Base-by-base conservation (phyloP, 2,888 invertebrate species). In the Lasioglossum marginatum region DNA sequence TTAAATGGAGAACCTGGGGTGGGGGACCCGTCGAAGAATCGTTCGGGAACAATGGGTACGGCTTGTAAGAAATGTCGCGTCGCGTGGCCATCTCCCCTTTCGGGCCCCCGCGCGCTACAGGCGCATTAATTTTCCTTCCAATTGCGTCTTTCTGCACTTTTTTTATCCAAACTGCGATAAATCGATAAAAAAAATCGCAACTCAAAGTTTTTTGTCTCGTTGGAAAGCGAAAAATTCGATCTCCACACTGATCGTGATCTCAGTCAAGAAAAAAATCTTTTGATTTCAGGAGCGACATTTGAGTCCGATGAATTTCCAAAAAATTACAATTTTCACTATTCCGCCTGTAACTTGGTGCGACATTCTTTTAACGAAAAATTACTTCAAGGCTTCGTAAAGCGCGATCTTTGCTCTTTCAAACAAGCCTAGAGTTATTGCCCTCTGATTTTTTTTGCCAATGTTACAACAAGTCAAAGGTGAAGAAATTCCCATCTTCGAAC, bases 331-430 rank as follows among this genome's bases (percentile, higher is more conserved):
- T 14, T 16, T 14, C 60, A 60, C 60, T 27, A 16, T 60, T 27
- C 60, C 0, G 5, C 27, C 0, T n/a, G 27, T 1, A 14, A 27
- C 5, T 27, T 2, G 8, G 27, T 14, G 12, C 0, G 5, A 14
- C 5, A 27, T 4, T 14, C 2, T 27, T 27, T 5, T 0, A 16
- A 27, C 57, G 4, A 60, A 5, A 27, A 14, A 16, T 4, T 0
- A 27, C 5, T 1, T 4, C 5, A 0, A 12, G 1, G 5, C n/a
- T 0, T 27, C 1, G 0, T n/a, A 60, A 31, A 60, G 27, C 14
- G 27, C 1, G 5, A 6, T 14, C 2, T 14, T 31, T 14, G 4
- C 27, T 14, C 27, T 27, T 60, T 5, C 4, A 27, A 60, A 60
- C 27, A 16, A 31, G 27, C 1, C 4, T 0, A 5, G 5, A 60